Conservation (phyloP, 2,797 vertebrate species). For the Harpagifer antarcticus region DNA sequence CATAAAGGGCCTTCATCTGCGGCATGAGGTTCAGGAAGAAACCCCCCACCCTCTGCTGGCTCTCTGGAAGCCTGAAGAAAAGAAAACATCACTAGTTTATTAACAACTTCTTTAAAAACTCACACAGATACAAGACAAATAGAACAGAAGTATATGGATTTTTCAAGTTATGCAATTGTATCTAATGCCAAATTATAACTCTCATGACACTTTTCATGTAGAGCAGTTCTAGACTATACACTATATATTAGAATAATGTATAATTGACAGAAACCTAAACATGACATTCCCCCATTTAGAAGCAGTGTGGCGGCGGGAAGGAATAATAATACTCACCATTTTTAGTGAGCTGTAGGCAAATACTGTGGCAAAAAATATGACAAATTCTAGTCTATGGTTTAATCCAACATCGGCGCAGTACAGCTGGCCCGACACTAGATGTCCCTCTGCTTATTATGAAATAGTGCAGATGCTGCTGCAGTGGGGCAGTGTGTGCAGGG, state of each 20-base stretch:
- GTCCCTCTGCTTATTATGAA: constrained; percentile 57
- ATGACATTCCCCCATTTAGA: too few species aligned
- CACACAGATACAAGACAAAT: background rate
- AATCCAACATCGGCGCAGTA: constrained; percentile 36
- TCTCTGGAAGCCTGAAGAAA: constrained; percentile 91
- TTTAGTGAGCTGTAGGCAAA: background rate
- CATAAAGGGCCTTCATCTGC: constrained; percentile 94
- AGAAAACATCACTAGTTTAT: background rate
- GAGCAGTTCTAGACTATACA: too few species aligned
- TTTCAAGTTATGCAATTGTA: too few species aligned
- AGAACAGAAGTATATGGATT: background rate
- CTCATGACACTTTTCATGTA: too few species aligned
- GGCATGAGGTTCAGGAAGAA: constrained; percentile 96
- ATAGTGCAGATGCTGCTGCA: constrained; percentile 49
- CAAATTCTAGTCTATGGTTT: background rate
- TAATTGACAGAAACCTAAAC: too few species aligned
- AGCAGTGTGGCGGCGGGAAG: too few species aligned
- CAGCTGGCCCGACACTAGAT: constrained; percentile 62
- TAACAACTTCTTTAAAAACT: background rate
- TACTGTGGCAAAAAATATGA: background rate
- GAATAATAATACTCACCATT: too few species aligned
- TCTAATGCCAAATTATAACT: too few species aligned
- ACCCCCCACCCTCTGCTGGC: constrained; percentile 94
- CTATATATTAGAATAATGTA: too few species aligned
- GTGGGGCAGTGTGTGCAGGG: constrained; percentile 16